Evolutionary conservation across 2,797 vertebrate species (phyloP).

Genomic region (Tauraco hartlaubi): DNA sequence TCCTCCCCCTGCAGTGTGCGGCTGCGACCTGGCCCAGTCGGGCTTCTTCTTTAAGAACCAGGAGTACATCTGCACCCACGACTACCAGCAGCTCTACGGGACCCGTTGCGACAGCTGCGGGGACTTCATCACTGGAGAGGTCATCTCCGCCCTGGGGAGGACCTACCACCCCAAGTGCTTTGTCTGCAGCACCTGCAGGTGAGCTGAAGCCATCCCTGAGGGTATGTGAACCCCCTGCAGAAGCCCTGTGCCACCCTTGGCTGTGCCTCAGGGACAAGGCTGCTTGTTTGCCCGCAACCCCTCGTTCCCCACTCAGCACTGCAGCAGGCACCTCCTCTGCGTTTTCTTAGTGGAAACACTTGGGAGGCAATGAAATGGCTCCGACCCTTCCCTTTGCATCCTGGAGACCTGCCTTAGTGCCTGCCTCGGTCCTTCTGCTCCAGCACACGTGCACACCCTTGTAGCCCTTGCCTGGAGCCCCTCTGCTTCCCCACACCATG

Average conservation of each 20-base stretch:
- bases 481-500: rapidly evolving
- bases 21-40: slow-evolving; percentile 94
- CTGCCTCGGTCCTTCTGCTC: neutral
- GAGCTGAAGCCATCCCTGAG: neutral
- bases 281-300: rapidly evolving
- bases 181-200: slow-evolving; percentile 98
- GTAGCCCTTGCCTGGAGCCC: neutral
- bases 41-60: slow-evolving; percentile 99
- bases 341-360: neutral
- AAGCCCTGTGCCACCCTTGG: neutral
- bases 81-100: slow-evolving; percentile 98
- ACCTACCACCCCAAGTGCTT: slow-evolving; percentile 99
- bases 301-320: neutral
- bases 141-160: slow-evolving; percentile 96
- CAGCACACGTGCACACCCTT: rapidly evolving
- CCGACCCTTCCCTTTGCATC: neutral
- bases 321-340: no score
- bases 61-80: slow-evolving; percentile 96
- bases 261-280: neutral
- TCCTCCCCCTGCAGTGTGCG: slow-evolving; percentile 86
- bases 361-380: neutral
- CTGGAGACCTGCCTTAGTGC: neutral
- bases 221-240: rapidly evolving
- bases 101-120: slow-evolving; percentile 96
- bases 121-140: slow-evolving; percentile 96